Conservation (phyloP, 2,113 vertebrate species). For the Tympanuchus pallidicinctus region DNA sequence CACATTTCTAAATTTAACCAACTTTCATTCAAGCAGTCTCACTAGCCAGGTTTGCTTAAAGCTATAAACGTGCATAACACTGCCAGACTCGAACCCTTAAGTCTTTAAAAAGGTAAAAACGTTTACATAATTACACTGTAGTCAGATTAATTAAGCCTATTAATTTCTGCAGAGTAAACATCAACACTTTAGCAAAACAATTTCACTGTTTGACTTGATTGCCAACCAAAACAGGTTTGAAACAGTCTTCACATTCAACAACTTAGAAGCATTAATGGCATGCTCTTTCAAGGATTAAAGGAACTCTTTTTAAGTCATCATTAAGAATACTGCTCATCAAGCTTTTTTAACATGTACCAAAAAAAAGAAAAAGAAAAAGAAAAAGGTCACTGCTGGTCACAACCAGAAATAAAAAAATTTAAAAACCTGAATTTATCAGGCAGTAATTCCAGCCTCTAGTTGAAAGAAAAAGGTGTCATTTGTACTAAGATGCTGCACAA, state of each 20-base stretch:
- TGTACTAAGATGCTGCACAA: not conserved
- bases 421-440: not conserved
- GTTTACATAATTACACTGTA: not conserved
- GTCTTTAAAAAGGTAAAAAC: not conserved
- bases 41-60: not conserved
- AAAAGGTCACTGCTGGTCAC: not conserved
- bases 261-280: not conserved
- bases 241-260: not conserved
- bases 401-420: not conserved
- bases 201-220: not conserved
- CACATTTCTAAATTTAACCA: conserved; percentile 10
- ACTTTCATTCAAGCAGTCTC: not conserved
- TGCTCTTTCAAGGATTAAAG: not conserved
- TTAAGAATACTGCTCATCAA: not conserved
- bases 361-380: not conserved
- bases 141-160: conserved; percentile 42
- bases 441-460: not conserved
- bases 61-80: not conserved
- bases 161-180: conserved; percentile 45
- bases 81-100: not conserved
- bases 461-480: not conserved
- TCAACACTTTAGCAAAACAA: not conserved
- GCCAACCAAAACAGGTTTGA: not conserved
- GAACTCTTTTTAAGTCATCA: not conserved
- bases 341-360: not conserved